Evolutionary conservation across 2,888 invertebrate genomes (phyloP).

Genomic region (Branchinecta sandiegonensis): DNA sequence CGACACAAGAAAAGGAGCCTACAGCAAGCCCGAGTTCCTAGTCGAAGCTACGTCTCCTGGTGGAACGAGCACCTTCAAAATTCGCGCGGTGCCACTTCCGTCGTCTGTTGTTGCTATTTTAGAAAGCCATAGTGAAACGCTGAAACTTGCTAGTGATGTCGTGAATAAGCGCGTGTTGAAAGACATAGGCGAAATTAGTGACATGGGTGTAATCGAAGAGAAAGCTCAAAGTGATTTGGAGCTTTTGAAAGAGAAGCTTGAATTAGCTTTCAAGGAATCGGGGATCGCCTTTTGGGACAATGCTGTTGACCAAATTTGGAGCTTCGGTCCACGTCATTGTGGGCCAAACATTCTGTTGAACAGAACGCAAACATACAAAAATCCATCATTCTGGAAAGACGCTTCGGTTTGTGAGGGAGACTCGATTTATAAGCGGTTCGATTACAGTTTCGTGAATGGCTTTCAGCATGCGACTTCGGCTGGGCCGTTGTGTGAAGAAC

Average conservation of each 20-base stretch:
- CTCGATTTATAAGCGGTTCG: conserved; percentile 35
- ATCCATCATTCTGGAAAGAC: conserved; percentile 35
- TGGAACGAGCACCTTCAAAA: conserved; percentile 51
- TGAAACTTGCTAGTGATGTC: conserved; percentile 41
- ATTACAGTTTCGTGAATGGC: conserved; percentile 68
- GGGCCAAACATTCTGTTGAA: conserved; percentile 83
- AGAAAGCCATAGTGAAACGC: conserved; percentile 51
- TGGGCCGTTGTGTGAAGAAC: conserved; percentile 93
- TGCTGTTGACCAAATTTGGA: conserved; percentile 59
- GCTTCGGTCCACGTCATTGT: conserved; percentile 74
- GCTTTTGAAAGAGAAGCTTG: conserved; percentile 17
- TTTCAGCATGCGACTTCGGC: conserved; percentile 70
- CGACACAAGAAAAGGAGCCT: conserved; percentile 73
- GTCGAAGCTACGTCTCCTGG: conserved; percentile 52
- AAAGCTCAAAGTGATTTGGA: conserved; percentile 10
- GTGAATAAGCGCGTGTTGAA: conserved; percentile 28
- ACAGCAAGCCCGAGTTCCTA: conserved; percentile 41
- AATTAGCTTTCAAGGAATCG: conserved; percentile 23
- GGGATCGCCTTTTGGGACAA: conserved; percentile 24
- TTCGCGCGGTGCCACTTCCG: conserved; percentile 64
- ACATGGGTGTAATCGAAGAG: conserved; percentile 39
- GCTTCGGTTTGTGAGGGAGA: conserved; percentile 29
- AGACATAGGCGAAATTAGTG: conserved; percentile 39
- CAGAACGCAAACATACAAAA: conserved; percentile 49
- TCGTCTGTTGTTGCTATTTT: conserved; percentile 50